phyloP scores from a whole-genome alignment of 2,888 invertebrate species.

The Rhopalosiphum nymphaeae region DNA sequence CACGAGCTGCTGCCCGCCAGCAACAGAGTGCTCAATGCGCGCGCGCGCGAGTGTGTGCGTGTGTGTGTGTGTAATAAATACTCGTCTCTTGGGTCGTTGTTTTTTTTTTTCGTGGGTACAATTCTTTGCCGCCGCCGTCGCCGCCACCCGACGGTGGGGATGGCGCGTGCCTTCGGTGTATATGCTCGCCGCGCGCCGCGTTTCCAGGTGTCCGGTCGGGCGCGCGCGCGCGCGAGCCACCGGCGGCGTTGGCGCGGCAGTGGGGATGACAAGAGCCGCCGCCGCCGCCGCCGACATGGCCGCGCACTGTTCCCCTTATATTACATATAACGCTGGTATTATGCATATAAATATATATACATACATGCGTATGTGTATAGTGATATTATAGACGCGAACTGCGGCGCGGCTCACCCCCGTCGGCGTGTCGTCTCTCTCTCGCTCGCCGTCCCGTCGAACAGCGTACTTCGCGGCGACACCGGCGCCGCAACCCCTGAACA shows the following conservation, averaged over 20 bases:
- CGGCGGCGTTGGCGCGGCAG: neutral
- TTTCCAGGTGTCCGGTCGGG: slow-evolving; percentile 61
- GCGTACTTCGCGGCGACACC: slow-evolving; percentile 5
- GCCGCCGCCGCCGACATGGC: neutral
- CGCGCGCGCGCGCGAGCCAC: slow-evolving; percentile 52
- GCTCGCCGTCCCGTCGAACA: neutral
- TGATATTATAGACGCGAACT: slow-evolving; percentile 21
- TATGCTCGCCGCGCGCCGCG: slow-evolving; percentile 34
- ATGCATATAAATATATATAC: neutral
- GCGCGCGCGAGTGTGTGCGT: neutral
- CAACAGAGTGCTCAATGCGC: neutral
- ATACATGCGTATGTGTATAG: neutral
- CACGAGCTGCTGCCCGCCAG: slow-evolving; percentile 56
- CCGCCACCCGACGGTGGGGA: slow-evolving; percentile 47
- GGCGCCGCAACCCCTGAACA: slow-evolving; percentile 48
- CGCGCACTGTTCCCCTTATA: slow-evolving; percentile 20
- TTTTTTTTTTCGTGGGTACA: slow-evolving; percentile 5
- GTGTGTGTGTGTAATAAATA: slow-evolving; percentile 56
- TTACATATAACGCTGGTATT: neutral
- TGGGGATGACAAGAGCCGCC: slow-evolving; percentile 64
- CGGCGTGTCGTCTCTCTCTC: neutral
- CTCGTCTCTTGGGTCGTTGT: slow-evolving; percentile 58
- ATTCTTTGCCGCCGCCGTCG: slow-evolving; percentile 36
- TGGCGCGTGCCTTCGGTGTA: slow-evolving; percentile 61
- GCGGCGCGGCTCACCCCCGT: slow-evolving; percentile 44